These are phyloP conservation scores for Pedionomus torquatus DNA, from an alignment of 2,113 vertebrate species.

Conservation along the genomic window DNA sequence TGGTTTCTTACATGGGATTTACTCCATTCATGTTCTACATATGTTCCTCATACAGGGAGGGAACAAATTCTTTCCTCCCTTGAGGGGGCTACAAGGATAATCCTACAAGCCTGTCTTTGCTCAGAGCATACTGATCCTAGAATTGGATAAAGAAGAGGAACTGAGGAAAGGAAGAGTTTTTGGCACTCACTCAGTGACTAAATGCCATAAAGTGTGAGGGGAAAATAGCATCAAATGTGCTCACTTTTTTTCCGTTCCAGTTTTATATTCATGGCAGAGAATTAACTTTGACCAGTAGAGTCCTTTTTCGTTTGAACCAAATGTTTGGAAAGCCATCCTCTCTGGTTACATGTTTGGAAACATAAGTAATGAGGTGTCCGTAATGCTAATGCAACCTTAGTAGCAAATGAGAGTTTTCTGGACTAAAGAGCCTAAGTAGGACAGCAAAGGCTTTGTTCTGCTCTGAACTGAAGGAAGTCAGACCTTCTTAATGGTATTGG, in stretches of 20 bases:
- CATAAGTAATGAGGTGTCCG: slow-evolving; percentile 20
- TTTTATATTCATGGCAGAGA: neutral
- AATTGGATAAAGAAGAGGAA: neutral
- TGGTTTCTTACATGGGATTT: neutral
- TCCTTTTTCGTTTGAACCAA: neutral
- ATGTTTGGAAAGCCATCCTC: neutral
- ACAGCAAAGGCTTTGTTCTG: slow-evolving; percentile 72
- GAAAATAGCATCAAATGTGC: neutral
- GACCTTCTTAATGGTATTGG: slow-evolving; percentile 19
- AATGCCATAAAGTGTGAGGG: neutral
- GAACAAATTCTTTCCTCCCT: neutral
- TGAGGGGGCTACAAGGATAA: neutral
- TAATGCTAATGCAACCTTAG: slow-evolving; percentile 59
- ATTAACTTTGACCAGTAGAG: neutral
- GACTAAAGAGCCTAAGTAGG: slow-evolving; percentile 62
- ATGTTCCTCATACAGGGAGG: neutral
- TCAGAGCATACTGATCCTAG: neutral
- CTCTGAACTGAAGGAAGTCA: slow-evolving; percentile 49
- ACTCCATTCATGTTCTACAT: neutral
- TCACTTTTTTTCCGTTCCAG: neutral
- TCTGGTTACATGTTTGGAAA: slow-evolving; percentile 23
- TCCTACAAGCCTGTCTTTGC: neutral
- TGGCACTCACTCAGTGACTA: neutral
- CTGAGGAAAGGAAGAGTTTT: neutral
- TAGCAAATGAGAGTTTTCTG: slow-evolving; percentile 51